Base-by-base conservation (phyloP, 2,113 vertebrate species). In the Centropus unirufus region DNA sequence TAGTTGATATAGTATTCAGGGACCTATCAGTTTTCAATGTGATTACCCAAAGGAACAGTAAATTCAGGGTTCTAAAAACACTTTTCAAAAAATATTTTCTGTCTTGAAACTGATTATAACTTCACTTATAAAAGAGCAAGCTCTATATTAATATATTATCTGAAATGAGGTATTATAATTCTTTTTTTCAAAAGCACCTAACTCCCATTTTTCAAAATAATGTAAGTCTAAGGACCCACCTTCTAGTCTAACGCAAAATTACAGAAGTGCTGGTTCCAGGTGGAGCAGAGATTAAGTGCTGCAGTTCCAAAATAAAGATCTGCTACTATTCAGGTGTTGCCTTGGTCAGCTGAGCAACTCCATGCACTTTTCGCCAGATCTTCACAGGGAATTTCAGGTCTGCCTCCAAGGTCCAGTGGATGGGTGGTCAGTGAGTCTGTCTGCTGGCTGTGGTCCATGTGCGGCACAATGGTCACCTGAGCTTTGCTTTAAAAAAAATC, bases 391-490 rank as follows among this genome's bases (percentile, higher is more conserved):
- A 36, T 74, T 54, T 40, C 27, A 30, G 14, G 16, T 67, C 54
- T 54, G 75, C 29, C 42, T 34, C n/a, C 30, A 9, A 34, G 49
- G n/a, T 40, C 20, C 32, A 16, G 39, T 14, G 61, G 22, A 9
- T 47, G 46, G 42, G 19, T 39, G 79, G 40, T 44, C 22, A 4
- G 40, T 49, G 42, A 39, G 15, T 7, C 1, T 12, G 32, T 13
- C 66, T 49, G 1, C 24, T 36, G 36, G 24, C 66, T 42, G 26
- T 1, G 0, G 61, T 34, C 74, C n/a, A 10, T n/a, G 1, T 39
- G 57, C 55, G 19, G 26, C 57, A 20, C 32, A 5, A 36, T 3
- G 12, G 51, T n/a, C 29, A 12, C 0, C 6, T 0, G 1, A 76
- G 32, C 32, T 16, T 57, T 63, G 42, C 55, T 69, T 51, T 57